These are phyloP conservation scores for Nanger granti DNA, from an alignment of 2,113 vertebrate genomes.

Conservation along the genomic window DNA sequence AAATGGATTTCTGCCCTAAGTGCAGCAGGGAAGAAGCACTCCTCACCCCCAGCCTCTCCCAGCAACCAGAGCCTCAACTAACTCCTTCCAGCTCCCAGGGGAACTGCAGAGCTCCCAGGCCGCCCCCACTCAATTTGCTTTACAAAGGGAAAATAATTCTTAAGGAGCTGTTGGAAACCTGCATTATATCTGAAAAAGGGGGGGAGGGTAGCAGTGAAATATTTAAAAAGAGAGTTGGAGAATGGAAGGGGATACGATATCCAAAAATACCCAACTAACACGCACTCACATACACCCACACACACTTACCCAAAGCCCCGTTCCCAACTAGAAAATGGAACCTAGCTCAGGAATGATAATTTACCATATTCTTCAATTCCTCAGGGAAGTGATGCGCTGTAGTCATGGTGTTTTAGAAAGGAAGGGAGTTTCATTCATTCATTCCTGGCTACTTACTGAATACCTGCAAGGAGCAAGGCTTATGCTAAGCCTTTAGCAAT, in stretches of 20 bases:
- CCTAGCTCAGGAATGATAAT: neutral
- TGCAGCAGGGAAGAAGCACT: neutral
- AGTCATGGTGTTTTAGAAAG: neutral
- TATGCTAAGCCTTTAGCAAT: neutral
- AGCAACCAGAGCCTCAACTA: constrained; percentile 2
- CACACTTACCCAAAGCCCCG: neutral
- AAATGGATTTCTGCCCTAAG: neutral
- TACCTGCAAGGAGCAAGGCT: neutral
- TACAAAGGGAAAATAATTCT: constrained; percentile 9
- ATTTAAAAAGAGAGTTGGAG: neutral
- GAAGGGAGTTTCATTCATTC: neutral
- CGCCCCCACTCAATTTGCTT: constrained; percentile 6
- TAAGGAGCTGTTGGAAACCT: neutral
- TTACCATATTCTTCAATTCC: neutral
- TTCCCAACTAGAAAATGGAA: neutral
- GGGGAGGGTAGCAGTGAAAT: neutral
- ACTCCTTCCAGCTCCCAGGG: neutral
- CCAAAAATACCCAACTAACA: neutral
- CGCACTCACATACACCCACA: neutral
- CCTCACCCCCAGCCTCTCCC: neutral
- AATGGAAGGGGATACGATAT: neutral
- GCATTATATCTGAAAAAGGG: neutral
- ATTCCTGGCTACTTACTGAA: neutral
- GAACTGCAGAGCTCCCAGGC: neutral
- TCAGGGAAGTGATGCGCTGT: neutral